Percentiles rank a stretch among this genome's conserved stretches.
Conservation (phyloP, 2,113 vertebrate species). For the Petrocephalus zakoni region DNA sequence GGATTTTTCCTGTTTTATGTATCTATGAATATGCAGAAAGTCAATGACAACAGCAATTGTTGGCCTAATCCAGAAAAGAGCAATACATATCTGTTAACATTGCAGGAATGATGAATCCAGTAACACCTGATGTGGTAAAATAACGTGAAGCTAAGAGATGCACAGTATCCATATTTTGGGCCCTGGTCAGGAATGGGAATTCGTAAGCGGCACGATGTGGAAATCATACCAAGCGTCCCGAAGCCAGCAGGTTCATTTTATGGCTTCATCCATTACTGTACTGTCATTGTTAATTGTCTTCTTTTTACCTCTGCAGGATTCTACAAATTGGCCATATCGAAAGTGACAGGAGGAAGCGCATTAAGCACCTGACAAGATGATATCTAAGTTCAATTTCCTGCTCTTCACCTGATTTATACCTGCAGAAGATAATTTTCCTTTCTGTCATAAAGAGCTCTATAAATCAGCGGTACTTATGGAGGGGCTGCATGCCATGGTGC, state of each 20-base stretch:
- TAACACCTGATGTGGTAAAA: background rate
- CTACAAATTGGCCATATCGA: conserved; percentile 99
- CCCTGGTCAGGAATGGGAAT: conserved; percentile 70
- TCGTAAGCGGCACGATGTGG: conserved; percentile 85
- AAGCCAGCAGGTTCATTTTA: conserved; percentile 97
- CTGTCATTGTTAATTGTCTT: conserved; percentile 99
- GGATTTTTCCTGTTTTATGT: background rate
- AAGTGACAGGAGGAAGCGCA: conserved; percentile 99
- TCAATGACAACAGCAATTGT: conserved; percentile 43
- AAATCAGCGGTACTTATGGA: conserved; percentile 99
- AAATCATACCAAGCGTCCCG: conserved; percentile 98
- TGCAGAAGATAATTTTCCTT: conserved; percentile 99
- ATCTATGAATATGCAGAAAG: conserved; percentile 24
- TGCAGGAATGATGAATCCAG: conserved; percentile 8
- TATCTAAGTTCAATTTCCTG: conserved; percentile 99
- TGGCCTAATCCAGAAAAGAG: conserved; percentile 22
- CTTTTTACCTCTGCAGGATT: conserved; percentile 99
- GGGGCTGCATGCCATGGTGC: conserved; percentile 78
- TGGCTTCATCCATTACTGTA: conserved; percentile 99
- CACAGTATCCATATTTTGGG: conserved; percentile 44
- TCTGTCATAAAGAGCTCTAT: conserved; percentile 99
- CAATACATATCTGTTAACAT: background rate
- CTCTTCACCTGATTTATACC: conserved; percentile 99
- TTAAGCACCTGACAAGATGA: conserved; percentile 99
- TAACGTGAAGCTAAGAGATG: conserved; percentile 19